Conservation (phyloP, 2,888 invertebrate genomes). For the Cerceris rybyensis region DNA sequence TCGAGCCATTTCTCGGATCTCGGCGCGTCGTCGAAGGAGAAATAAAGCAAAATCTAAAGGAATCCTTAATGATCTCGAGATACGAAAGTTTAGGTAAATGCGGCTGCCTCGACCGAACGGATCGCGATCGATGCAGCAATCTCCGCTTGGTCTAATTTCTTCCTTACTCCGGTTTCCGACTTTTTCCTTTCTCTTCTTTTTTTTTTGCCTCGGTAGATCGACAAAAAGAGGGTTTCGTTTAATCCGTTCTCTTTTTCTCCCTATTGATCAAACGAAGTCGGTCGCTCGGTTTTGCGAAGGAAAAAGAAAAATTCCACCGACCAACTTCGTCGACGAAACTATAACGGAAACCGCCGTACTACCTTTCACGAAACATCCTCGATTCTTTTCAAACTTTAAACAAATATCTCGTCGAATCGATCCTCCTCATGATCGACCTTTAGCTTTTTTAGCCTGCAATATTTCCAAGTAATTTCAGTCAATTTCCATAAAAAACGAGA, state of each 20-base stretch:
- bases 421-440: too few species aligned
- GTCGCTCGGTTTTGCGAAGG: neutral
- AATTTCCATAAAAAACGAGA: too few species aligned
- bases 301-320: neutral
- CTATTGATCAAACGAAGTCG: constrained; percentile 20
- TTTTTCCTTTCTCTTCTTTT: constrained; percentile 19
- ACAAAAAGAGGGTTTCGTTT: constrained; percentile 31
- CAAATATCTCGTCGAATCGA: too few species aligned
- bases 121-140: constrained; percentile 8
- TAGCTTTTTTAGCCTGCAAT: too few species aligned
- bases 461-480: too few species aligned
- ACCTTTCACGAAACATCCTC: too few species aligned
- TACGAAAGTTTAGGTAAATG: neutral
- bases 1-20: too few species aligned
- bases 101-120: neutral
- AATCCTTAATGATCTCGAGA: too few species aligned
- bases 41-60: too few species aligned
- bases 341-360: neutral
- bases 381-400: too few species aligned
- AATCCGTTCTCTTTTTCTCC: constrained; percentile 22
- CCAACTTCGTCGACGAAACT: too few species aligned
- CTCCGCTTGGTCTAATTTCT: constrained; percentile 22
- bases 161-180: constrained; percentile 9
- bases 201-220: neutral
- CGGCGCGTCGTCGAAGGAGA: too few species aligned